Conservation (phyloP, 2,888 invertebrate species). For the Drosophila atroscutellata region DNA sequence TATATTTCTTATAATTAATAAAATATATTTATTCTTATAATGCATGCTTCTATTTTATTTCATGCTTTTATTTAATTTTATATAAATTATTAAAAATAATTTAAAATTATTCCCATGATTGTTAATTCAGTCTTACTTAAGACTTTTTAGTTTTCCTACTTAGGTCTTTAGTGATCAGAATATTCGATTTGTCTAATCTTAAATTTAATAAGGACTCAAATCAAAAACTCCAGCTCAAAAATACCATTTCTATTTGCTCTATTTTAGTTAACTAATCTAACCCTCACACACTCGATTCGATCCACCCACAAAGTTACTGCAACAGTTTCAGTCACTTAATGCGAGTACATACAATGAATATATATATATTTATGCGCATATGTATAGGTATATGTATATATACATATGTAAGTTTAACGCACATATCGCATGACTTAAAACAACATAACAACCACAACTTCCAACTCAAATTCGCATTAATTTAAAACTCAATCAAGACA, state of each 20-base stretch:
- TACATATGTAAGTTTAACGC: background rate
- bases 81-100: background rate
- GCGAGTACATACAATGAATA: conserved; percentile 2
- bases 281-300: conserved; percentile 4
- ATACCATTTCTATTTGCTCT: background rate
- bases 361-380: background rate
- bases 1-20: background rate
- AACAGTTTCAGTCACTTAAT: conserved; percentile 30
- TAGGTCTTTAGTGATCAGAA: background rate
- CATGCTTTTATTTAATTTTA: background rate
- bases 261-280: conserved; percentile 10
- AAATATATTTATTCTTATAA: background rate
- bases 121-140: background rate
- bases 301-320: conserved; percentile 13
- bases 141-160: background rate
- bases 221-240: too few species aligned
- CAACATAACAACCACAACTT: conserved; percentile 63
- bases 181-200: background rate
- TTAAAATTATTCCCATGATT: background rate
- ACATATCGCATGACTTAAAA: conserved; percentile 54
- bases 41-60: too few species aligned
- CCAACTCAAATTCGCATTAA: conserved; percentile 78
- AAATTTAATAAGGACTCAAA: background rate
- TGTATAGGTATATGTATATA: background rate
- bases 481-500: conserved; percentile 81